Evolutionary conservation across 2,888 invertebrate genomes (phyloP).

Genomic region (Chydorus sphaericus): DNA sequence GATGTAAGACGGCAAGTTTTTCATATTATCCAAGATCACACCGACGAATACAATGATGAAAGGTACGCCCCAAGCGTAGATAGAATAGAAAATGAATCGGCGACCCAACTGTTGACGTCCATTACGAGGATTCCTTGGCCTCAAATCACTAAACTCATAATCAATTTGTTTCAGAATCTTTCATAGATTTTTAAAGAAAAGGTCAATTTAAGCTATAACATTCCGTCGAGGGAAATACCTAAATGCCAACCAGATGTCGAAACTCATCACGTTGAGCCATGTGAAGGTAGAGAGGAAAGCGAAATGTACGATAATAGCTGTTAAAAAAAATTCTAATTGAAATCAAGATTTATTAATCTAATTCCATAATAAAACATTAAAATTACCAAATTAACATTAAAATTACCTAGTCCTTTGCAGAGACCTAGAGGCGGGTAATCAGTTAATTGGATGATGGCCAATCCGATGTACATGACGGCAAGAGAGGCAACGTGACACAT

Average conservation of each 20-base stretch:
- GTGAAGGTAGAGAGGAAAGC: conserved; percentile 52
- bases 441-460: conserved; percentile 42
- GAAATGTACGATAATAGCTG: conserved; percentile 52
- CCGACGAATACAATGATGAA: conserved; percentile 11
- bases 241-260: conserved; percentile 69
- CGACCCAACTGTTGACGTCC: neutral
- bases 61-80: conserved; percentile 13
- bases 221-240: conserved; percentile 39
- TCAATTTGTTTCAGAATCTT: neutral
- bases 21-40: conserved; percentile 19
- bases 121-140: neutral
- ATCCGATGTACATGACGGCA: conserved; percentile 48
- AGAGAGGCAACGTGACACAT: conserved; percentile 53
- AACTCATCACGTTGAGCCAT: conserved; percentile 66
- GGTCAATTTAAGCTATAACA: neutral
- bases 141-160: neutral
- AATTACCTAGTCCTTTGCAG: conserved; percentile 5
- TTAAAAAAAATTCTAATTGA: neutral
- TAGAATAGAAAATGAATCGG: conserved; percentile 30
- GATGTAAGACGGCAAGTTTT: conserved; percentile 23
- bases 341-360: neutral
- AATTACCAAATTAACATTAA: neutral
- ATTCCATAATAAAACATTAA: neutral
- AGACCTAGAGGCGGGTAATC: neutral
- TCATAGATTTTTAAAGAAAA: neutral